Evolutionary conservation across 2,888 invertebrate genomes (phyloP).

Genomic region (Ganaspis brasiliensis): DNA sequence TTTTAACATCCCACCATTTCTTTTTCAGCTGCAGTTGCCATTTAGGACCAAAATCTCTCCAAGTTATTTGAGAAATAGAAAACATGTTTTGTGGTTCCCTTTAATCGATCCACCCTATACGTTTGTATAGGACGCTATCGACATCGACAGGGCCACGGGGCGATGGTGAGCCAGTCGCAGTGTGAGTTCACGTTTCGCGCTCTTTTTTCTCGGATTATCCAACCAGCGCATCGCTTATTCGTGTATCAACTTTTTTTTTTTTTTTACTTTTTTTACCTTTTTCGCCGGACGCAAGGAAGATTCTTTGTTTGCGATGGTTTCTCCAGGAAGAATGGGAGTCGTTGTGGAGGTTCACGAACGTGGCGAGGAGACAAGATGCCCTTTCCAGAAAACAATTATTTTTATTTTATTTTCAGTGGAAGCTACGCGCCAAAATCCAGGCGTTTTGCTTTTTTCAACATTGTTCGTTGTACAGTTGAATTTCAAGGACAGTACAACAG

Average conservation of each 20-base stretch:
- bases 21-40: too few species aligned
- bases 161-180: conserved; percentile 61
- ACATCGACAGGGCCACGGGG: conserved; percentile 51
- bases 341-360: conserved; percentile 61
- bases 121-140: conserved; percentile 39
- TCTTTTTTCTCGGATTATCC: conserved; percentile 79
- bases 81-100: conserved; percentile 40
- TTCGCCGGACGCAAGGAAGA: conserved; percentile 73
- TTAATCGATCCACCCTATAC: conserved; percentile 37
- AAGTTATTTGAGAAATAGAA: not conserved
- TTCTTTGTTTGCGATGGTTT: conserved; percentile 80
- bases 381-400: conserved; percentile 31
- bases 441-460: too few species aligned
- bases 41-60: too few species aligned
- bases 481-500: too few species aligned
- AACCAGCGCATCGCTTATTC: conserved; percentile 80
- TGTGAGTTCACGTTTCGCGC: conserved; percentile 75
- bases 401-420: conserved; percentile 5
- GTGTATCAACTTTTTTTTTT: conserved; percentile 76
- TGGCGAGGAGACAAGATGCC: conserved; percentile 57
- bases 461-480: too few species aligned
- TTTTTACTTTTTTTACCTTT: conserved; percentile 74
- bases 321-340: conserved; percentile 68
- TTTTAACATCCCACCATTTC: too few species aligned
- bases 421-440: too few species aligned